Percentiles rank a stretch among this genome's conserved stretches.
These are phyloP conservation scores for Sarcophaga bullata DNA, from an alignment of 1,140 invertebrate species.

Conservation along the genomic window DNA sequence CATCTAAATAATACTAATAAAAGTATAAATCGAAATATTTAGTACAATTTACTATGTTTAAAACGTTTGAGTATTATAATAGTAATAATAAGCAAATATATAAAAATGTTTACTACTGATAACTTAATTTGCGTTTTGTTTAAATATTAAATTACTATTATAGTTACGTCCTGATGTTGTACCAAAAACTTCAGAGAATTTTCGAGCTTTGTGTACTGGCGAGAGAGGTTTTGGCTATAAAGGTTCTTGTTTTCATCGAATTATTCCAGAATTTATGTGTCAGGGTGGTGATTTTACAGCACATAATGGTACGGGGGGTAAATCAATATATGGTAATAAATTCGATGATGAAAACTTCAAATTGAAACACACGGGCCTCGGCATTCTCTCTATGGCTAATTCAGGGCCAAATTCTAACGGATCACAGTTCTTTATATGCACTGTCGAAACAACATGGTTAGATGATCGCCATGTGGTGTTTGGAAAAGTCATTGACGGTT, in stretches of 20 bases:
- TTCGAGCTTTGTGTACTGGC: slow-evolving; percentile 88
- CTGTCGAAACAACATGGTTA: slow-evolving; percentile 91
- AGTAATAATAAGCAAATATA: no score
- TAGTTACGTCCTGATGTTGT: slow-evolving; percentile 85
- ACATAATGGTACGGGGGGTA: slow-evolving; percentile 93
- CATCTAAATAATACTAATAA: no score
- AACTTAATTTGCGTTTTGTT: neutral
- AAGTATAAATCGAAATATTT: no score
- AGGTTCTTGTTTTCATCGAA: slow-evolving; percentile 87
- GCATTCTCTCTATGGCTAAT: slow-evolving; percentile 93
- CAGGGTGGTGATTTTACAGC: slow-evolving; percentile 94
- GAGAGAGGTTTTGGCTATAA: slow-evolving; percentile 93
- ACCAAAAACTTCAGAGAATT: slow-evolving; percentile 92
- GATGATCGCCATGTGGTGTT: slow-evolving; percentile 97
- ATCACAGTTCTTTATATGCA: slow-evolving; percentile 96
- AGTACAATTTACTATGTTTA: no score
- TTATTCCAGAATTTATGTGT: slow-evolving; percentile 97
- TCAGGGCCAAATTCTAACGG: slow-evolving; percentile 94
- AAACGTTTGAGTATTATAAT: no score
- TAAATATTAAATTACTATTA: slow-evolving; percentile 48
- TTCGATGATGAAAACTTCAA: slow-evolving; percentile 95
- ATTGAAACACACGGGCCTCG: slow-evolving; percentile 89
- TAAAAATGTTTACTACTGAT: no score
- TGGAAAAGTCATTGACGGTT: slow-evolving; percentile 90
- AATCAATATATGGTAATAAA: slow-evolving; percentile 92